Evolutionary conservation across 53 echinoderm and acorn worm species (phyloP), one percentile per base, ranked within the genome.

Genomic region (Stichopus horrens): DNA sequence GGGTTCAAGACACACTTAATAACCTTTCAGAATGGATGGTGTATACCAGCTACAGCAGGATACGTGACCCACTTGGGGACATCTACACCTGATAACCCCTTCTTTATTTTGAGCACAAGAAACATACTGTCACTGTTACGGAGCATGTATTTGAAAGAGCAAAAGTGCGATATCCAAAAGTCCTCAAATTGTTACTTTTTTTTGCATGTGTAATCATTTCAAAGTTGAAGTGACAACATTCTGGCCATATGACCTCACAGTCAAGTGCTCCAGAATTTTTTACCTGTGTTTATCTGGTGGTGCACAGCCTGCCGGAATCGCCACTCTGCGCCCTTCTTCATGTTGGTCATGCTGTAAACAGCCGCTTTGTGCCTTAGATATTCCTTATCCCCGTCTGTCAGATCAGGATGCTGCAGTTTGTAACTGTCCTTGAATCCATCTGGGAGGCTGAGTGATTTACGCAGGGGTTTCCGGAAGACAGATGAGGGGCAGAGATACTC

Each of bases 321-420:
- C 57, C 88, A 76, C 92, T 97, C 92, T 53, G 89, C 90, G 23
- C 91, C 86, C 77, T 89, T 21, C 88, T 97, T 95, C 91, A 97
- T 88, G 73, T 97, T 91, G 11, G 75, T 89, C 90, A 97, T 90
- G 59, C 97, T 95, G 89, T 97, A 97, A 23, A 97, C 95, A 8
- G 94, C 81, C 0, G 97, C 97, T 6, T 95, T 97, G 66, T 94
- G 94, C 91, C 93, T 90, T 52, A 97, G 90, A 87, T 97, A 97
- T 9, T 91, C 89, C 81, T 88, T 95, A 74, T 97, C 94, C 5
- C 97, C 97, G 2, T 89, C 71, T 20, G 88, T 90, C 54, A 97
- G 75, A 71, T 87, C 92, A n/a, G 95, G 92, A 73, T 95, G 97
- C 76, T 97, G 90, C 68, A 97, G 78, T 23, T 92, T 92, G 73